Conservation (phyloP, 2,797 vertebrate species). For the Tympanoctomys barrerae region DNA sequence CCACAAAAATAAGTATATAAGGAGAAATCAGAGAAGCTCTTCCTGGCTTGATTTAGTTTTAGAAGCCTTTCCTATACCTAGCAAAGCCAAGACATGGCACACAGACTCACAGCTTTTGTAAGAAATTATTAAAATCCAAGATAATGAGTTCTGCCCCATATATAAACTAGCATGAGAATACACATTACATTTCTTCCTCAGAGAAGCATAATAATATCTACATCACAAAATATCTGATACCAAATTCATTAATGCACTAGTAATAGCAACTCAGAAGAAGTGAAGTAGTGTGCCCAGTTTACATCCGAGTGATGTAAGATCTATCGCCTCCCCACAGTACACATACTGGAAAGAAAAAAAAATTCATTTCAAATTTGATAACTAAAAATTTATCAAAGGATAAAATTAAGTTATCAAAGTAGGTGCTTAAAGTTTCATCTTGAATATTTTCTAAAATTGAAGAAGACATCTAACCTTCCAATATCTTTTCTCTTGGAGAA, state of each 20-base stretch:
- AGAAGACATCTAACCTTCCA: slow-evolving; percentile 67
- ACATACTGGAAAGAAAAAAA: not conserved
- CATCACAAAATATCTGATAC: not conserved
- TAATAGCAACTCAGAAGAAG: not conserved
- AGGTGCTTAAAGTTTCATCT: not conserved
- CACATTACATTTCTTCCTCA: not conserved
- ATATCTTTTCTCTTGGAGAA: not conserved
- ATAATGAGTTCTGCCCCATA: not conserved
- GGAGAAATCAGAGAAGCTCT: not conserved
- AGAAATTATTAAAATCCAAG: slow-evolving; percentile 26
- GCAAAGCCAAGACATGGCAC: not conserved
- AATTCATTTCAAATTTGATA: not conserved
- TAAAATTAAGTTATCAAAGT: not conserved
- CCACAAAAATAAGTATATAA: not conserved
- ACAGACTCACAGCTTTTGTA: not conserved
- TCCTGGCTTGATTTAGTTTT: not conserved
- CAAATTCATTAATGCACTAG: slow-evolving; percentile 21
- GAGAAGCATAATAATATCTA: not conserved
- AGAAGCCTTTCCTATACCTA: not conserved
- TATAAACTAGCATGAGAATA: not conserved
- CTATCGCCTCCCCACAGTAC: not conserved
- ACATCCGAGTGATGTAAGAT: not conserved
- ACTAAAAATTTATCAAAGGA: not conserved
- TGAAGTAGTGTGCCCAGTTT: slow-evolving; percentile 20
- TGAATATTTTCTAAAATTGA: slow-evolving; percentile 37